These are phyloP conservation scores for Polylopha cassiicola DNA, from an alignment of 2,888 invertebrate genomes.

Conservation along the genomic window DNA sequence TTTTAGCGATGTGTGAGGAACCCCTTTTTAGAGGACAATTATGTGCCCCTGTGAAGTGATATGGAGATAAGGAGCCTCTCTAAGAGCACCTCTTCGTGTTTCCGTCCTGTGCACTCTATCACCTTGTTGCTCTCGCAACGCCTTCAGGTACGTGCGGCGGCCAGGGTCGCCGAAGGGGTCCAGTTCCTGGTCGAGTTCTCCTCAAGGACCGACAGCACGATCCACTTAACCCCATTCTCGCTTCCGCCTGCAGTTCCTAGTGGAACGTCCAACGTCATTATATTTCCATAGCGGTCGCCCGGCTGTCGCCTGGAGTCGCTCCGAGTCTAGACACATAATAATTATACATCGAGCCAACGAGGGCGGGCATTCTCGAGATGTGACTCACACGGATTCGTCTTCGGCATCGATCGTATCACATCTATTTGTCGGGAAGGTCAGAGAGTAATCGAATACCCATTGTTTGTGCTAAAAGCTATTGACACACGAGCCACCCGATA, in stretches of 20 bases:
- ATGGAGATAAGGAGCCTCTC: slow-evolving; percentile 69
- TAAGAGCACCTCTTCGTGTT: slow-evolving; percentile 62
- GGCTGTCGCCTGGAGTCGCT: slow-evolving; percentile 66
- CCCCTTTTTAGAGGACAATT: slow-evolving; percentile 61
- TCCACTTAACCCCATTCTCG: slow-evolving; percentile 32
- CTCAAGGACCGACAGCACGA: slow-evolving; percentile 11
- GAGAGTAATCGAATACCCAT: slow-evolving; percentile 47
- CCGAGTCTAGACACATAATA: slow-evolving; percentile 69
- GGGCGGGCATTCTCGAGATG: slow-evolving; percentile 59
- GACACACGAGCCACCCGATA: slow-evolving; percentile 29
- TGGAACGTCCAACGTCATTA: slow-evolving; percentile 47
- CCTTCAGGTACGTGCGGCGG: slow-evolving; percentile 55
- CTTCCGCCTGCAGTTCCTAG: slow-evolving; percentile 26
- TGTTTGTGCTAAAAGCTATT: slow-evolving; percentile 38
- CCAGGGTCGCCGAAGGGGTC: slow-evolving; percentile 14
- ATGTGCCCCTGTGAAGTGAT: slow-evolving; percentile 63
- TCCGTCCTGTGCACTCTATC: slow-evolving; percentile 66
- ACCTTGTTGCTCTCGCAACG: slow-evolving; percentile 52
- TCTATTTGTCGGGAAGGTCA: slow-evolving; percentile 51
- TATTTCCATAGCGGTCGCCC: slow-evolving; percentile 60
- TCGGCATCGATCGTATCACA: slow-evolving; percentile 61
- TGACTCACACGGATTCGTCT: slow-evolving; percentile 65
- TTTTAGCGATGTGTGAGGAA: slow-evolving; percentile 59
- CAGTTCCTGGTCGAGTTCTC: slow-evolving; percentile 11
- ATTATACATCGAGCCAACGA: slow-evolving; percentile 66